Evolutionary conservation across 2,888 invertebrate genomes (phyloP).

Genomic region (Tuta absoluta): DNA sequence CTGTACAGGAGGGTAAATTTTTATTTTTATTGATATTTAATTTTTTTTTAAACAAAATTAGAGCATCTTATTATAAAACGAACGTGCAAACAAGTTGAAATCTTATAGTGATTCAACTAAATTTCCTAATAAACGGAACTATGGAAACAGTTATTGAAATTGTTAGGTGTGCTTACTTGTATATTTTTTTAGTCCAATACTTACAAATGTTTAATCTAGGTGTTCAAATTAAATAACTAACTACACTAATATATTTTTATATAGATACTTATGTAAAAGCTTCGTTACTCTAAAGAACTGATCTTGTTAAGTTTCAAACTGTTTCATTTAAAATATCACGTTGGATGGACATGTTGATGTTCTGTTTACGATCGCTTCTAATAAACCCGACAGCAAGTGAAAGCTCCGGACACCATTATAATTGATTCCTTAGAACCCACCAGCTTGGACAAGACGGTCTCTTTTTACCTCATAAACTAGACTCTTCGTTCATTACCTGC

Average conservation of each 20-base stretch:
- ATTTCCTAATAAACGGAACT: no score
- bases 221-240: no score
- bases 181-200: no score
- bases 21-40: neutral
- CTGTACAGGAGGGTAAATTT: neutral
- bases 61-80: no score
- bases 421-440: conserved; percentile 19
- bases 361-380: conserved; percentile 12
- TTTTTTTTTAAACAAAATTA: no score
- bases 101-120: no score
- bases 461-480: conserved; percentile 62
- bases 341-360: neutral
- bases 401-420: conserved; percentile 20
- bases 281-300: neutral
- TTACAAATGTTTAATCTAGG: no score
- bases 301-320: neutral
- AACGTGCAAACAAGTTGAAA: no score
- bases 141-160: no score
- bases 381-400: conserved; percentile 17
- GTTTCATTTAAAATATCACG: conserved; percentile 4
- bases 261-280: neutral
- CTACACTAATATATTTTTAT: neutral
- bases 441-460: conserved; percentile 25
- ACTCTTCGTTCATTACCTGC: conserved; percentile 55
- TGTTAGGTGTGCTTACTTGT: no score